Percentiles rank a stretch among this genome's conserved stretches.
These are phyloP conservation scores for Bradysia coprophila DNA, from an alignment of 1,140 invertebrate genomes.

Conservation along the genomic window DNA sequence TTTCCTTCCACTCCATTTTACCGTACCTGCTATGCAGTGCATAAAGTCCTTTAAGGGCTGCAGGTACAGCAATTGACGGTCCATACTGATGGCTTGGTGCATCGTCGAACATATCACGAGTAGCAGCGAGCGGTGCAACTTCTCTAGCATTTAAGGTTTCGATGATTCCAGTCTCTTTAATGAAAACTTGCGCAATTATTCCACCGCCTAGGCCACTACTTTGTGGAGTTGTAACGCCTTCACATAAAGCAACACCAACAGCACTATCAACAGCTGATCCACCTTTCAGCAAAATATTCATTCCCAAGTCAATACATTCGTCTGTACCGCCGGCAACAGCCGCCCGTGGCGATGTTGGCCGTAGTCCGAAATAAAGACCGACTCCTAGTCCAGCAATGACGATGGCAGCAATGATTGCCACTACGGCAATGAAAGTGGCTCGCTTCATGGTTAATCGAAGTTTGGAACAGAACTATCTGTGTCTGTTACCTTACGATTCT, in stretches of 20 bases:
- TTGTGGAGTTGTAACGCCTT: constrained; percentile 58
- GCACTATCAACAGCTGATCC: constrained; percentile 71
- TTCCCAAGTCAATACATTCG: too few species aligned
- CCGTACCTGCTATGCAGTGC: constrained; percentile 52
- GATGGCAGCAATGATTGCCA: too few species aligned
- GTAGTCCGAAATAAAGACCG: too few species aligned
- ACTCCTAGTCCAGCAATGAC: too few species aligned
- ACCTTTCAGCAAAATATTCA: too few species aligned
- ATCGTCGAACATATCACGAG: constrained; percentile 33
- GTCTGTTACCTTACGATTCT: too few species aligned
- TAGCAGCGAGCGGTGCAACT: constrained; percentile 37
- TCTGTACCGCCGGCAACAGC: too few species aligned
- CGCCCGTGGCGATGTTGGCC: too few species aligned
- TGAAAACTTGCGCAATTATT: constrained; percentile 59
- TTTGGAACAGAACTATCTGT: too few species aligned
- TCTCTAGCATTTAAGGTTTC: constrained; percentile 46
- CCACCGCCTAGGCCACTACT: constrained; percentile 72
- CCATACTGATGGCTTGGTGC: constrained; percentile 28
- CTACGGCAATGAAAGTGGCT: too few species aligned
- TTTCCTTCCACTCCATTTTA: constrained; percentile 49
- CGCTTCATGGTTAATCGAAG: too few species aligned
- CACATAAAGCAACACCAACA: constrained; percentile 61
- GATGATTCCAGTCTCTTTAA: constrained; percentile 25
- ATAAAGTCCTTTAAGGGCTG: constrained; percentile 70
- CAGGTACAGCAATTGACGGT: constrained; percentile 66